phyloP scores from a whole-genome alignment of 2,888 invertebrate genomes.

The Kryphioiulus occultus region DNA sequence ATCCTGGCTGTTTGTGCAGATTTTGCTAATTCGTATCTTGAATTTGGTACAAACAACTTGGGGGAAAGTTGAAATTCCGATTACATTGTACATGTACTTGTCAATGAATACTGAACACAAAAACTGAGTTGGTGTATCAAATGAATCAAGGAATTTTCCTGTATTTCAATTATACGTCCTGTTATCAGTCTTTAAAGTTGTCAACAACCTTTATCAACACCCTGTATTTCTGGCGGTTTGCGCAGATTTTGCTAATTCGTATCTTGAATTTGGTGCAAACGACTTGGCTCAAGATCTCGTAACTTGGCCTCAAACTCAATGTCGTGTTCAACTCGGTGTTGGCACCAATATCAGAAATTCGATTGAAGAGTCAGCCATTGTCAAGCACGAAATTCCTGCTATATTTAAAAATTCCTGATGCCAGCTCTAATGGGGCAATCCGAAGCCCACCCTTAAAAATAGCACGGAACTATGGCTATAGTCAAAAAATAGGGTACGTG shows the following conservation, averaged over 20 bases:
- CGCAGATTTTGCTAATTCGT: no score
- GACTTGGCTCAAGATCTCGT: neutral
- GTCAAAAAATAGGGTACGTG: neutral
- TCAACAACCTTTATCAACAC: no score
- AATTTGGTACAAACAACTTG: neutral
- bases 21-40: neutral
- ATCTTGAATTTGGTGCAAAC: neutral
- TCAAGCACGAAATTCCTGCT: constrained; percentile 19
- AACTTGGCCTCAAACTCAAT: neutral
- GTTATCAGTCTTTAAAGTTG: no score
- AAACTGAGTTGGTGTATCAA: no score
- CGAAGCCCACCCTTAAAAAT: neutral
- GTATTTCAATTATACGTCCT: no score
- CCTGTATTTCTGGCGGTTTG: no score
- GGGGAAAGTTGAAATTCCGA: no score
- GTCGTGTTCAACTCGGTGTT: neutral
- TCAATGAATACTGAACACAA: no score
- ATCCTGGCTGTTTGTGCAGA: no score
- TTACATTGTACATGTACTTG: no score
- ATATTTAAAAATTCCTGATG: constrained; percentile 25
- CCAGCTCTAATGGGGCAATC: neutral
- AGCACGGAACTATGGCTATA: neutral
- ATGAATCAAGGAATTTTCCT: no score
- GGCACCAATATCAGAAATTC: constrained; percentile 25
- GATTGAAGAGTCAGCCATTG: neutral